Conservation (phyloP, 2,797 vertebrate species). For the Chaetodon trifasciatus region DNA sequence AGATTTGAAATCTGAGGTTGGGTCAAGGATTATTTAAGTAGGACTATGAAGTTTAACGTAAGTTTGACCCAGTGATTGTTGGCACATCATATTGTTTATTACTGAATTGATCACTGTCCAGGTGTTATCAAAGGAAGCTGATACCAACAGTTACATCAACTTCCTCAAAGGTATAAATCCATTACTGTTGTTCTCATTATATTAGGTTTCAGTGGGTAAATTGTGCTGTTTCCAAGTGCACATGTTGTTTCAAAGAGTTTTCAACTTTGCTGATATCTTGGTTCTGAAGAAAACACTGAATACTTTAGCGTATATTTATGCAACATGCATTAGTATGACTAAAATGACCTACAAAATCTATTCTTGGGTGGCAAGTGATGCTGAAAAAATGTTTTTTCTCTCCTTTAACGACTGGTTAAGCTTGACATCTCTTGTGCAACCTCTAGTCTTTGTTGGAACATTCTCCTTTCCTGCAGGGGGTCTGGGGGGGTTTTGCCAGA, state of each 20-base stretch:
- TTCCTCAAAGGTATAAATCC: background rate
- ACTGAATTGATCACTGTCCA: background rate
- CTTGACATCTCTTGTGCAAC: conserved; percentile 43
- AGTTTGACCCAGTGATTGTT: background rate
- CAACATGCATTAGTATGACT: background rate
- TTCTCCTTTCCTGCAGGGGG: conserved; percentile 60
- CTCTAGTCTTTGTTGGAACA: conserved; percentile 65
- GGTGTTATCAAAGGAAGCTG: background rate
- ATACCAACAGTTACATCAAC: background rate
- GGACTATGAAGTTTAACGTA: background rate
- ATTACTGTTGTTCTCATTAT: background rate
- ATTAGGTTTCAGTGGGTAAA: background rate
- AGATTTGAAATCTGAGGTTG: background rate
- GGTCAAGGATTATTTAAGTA: background rate
- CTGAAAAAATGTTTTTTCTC: conserved; percentile 49
- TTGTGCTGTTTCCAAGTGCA: too few species aligned
- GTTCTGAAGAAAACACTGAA: background rate
- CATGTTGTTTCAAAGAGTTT: background rate
- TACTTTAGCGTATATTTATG: background rate
- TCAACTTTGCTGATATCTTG: background rate
- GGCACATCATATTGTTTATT: background rate
- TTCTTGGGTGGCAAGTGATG: background rate
- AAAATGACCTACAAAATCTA: background rate
- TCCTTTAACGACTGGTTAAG: conserved; percentile 14
- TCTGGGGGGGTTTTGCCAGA: conserved; percentile 11